Base-by-base conservation (phyloP, 2,113 vertebrate species). In the Chroicocephalus ridibundus region DNA sequence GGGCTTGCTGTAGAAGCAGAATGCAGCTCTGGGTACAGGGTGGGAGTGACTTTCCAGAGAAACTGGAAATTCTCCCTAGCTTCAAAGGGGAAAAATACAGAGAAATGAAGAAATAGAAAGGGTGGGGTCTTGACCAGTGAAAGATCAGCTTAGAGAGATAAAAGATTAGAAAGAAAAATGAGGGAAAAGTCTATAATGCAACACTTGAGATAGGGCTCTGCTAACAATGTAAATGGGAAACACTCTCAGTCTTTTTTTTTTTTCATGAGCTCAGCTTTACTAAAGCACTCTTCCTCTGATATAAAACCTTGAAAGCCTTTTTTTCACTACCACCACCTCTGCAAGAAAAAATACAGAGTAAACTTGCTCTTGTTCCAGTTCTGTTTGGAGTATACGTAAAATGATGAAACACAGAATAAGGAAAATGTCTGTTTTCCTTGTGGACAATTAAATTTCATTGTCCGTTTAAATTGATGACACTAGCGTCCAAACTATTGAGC, bases 401-500 rank as follows among this genome's bases (percentile, higher is more conserved):
- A 72, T 62, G 84, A 55, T 86, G 76, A 96, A 90, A 94, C 87
- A 51, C 24, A 77, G 57, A 85, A 75, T 93, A 75, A 77, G 61
- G 60, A 83, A 97, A 94, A 94, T 72, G 32, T 82, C 84, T 57
- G 15, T 96, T 97, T 98, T 96, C 88, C 64, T 94, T 86, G 61
- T 86, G 86, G 90, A 95, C 93, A 95, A 52, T 97, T 96, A 97
- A 93, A 97, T 93, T 94, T 97, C 94, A 79, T 96, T 97, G 98
- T 98, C 97, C 97, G 94, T 97, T 97, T 94, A 96, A 98, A 98
- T 95, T 96, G 98, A 98, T 98, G 96, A 96, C 82, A 68, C 55
- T 70, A 75, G 86, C 93, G 96, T 97, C 95, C 84, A 88, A 95
- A 95, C 94, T 97, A 98, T 98, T 91, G 97, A 98, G 93, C 97